Evolutionary conservation across 2,113 vertebrate species (phyloP), one percentile per base, ranked within the genome.

Genomic region (Pedetes capensis): DNA sequence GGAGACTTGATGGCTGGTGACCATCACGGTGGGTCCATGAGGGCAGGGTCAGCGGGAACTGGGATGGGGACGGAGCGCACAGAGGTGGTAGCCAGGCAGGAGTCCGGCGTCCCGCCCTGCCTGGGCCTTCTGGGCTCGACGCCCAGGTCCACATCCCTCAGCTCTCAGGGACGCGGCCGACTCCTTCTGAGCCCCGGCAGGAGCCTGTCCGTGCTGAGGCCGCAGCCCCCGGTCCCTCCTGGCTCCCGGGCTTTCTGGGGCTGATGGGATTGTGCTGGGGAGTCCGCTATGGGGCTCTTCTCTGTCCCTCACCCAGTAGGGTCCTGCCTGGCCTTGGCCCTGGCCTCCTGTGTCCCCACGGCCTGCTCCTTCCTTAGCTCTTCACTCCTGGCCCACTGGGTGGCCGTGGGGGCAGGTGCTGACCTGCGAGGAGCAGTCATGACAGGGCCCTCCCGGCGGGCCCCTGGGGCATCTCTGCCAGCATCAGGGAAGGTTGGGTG

Each of bases 291-390:
- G 44, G 69, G 23, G 59, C n/a, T 13, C 9, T 0, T 61, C 27
- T 34, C 74, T 2, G 29, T 18, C 13, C 29, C 72, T 86, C 42
- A 2, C 34, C 29, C 51, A 17, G 83, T 17, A 29, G 64, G 4
- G n/a, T 16, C 55, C 49, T 14, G 27, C 0, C 0, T 59, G 55
- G 55, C 0, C 0, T 20, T 34, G 51, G 27, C 8, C 39, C 32
- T n/a, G 0, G 53, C 71, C 89, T 88, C 25, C 55, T 72, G 74
- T 44, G 25, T n/a, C 74, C 55, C 12, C 2, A 39, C 81, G 44
- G 14, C 89, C 44, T 49, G 18, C 87, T 87, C 75, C 25, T 87
- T 92, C 93, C 49, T 61, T 10, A 66, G 18, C 39, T 27, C 8
- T 37, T 10, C 55, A 16, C 25, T 42, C 34, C 71, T 39, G 55